These are phyloP conservation scores for Pharmacophagus antenor DNA, from an alignment of 2,888 invertebrate genomes.

Conservation along the genomic window DNA sequence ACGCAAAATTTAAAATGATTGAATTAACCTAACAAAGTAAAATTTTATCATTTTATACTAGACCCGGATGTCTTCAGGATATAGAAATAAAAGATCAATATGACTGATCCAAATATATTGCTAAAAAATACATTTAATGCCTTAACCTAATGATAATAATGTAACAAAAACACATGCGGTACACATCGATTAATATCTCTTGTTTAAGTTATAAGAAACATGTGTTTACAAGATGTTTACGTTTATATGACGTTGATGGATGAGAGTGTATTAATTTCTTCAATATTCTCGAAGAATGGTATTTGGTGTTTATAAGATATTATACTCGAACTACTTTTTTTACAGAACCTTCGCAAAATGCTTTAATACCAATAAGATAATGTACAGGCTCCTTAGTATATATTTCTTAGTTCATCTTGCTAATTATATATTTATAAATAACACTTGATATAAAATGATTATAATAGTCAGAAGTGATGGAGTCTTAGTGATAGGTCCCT, in stretches of 20 bases:
- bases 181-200: neutral
- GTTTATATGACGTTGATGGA: constrained; percentile 4
- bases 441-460: too few relatives aligned
- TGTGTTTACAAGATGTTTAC: constrained; percentile 1
- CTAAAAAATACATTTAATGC: too few relatives aligned
- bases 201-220: constrained; percentile 2
- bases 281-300: neutral
- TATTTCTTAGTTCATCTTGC: too few relatives aligned
- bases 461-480: neutral
- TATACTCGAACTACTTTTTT: too few relatives aligned
- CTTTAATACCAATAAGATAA: neutral
- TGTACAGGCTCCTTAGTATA: too few relatives aligned
- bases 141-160: neutral
- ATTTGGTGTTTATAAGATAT: neutral
- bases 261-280: neutral
- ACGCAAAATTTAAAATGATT: neutral
- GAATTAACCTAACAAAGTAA: neutral
- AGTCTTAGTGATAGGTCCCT: too few relatives aligned
- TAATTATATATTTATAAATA: too few relatives aligned
- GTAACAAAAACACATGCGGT: neutral
- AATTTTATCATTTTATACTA: neutral
- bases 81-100: neutral
- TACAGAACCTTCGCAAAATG: neutral
- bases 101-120: too few relatives aligned
- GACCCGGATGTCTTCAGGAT: neutral